Evolutionary conservation across 2,113 vertebrate genomes (phyloP).

Genomic region (Cochlearius cochlearius): DNA sequence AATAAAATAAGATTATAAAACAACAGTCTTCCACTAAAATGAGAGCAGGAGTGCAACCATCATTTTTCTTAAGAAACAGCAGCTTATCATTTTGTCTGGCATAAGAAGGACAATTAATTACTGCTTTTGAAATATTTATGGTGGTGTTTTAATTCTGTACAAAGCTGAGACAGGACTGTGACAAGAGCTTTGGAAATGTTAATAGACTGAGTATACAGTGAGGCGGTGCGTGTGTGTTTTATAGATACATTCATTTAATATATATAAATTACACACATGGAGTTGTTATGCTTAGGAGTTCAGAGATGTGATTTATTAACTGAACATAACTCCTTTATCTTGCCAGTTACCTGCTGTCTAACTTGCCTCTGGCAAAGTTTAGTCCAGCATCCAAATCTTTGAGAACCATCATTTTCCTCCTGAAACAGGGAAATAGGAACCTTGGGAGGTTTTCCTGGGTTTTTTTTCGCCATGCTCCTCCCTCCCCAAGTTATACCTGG

Average conservation of each 20-base stretch:
- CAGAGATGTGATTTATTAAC: neutral
- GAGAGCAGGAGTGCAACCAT: neutral
- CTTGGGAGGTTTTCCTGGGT: neutral
- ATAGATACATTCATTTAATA: neutral
- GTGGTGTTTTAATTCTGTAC: neutral
- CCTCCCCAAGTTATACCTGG: fast-evolving
- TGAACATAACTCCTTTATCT: neutral
- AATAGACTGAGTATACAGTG: neutral
- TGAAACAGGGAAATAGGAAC: neutral
- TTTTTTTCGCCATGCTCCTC: neutral
- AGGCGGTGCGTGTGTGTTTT: neutral
- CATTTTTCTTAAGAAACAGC: neutral
- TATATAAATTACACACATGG: neutral
- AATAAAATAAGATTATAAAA: neutral
- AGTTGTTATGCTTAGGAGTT: neutral
- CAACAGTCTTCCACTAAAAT: neutral
- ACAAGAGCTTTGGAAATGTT: neutral
- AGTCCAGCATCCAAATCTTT: neutral
- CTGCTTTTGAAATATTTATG: neutral
- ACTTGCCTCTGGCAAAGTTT: neutral
- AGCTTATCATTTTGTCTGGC: neutral
- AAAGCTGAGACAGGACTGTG: neutral
- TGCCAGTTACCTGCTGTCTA: neutral
- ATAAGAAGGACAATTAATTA: neutral
- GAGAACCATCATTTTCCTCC: neutral